A percentile compares a stretch with the other conserved stretches of the same genome.
Evolutionary conservation across 1,140 invertebrate genomes (phyloP).

Genomic region (Leptinotarsa texana): DNA sequence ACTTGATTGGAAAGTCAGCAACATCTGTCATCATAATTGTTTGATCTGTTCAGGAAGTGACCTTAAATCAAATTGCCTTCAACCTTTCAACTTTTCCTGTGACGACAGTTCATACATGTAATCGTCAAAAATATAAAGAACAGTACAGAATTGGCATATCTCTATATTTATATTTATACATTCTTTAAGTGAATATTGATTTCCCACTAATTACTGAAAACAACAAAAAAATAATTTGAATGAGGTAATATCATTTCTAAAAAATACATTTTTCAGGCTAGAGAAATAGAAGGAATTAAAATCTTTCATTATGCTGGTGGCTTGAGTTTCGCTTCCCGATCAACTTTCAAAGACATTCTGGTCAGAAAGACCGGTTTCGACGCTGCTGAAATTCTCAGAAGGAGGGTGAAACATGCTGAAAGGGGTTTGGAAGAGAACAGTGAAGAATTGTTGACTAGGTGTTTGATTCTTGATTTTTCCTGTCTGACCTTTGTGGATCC

Average conservation of each 20-base stretch:
- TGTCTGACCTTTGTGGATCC: conserved; percentile 72
- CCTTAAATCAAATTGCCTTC: too few relatives aligned
- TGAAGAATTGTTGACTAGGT: conserved; percentile 38
- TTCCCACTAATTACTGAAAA: too few relatives aligned
- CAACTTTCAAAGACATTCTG: conserved; percentile 66
- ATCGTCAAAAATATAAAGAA: too few relatives aligned
- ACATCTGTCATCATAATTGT: too few relatives aligned
- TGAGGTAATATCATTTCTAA: not conserved
- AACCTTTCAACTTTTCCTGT: too few relatives aligned
- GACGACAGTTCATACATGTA: too few relatives aligned
- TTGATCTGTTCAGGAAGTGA: too few relatives aligned
- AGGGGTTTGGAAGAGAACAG: conserved; percentile 43
- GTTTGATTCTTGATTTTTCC: conserved; percentile 68
- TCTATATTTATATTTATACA: too few relatives aligned
- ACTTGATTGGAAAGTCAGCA: too few relatives aligned
- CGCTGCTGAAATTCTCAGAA: conserved; percentile 49
- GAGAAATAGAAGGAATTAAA: conserved; percentile 70
- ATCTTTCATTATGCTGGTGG: conserved; percentile 79
- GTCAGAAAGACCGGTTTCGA: conserved; percentile 61
- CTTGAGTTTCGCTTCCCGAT: conserved; percentile 75
- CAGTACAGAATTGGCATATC: too few relatives aligned
- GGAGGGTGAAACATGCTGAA: conserved; percentile 53
- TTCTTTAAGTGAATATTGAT: too few relatives aligned
- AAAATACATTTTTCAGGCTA: conserved; percentile 59
- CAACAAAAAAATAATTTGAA: too few relatives aligned